Base-by-base conservation (phyloP, 2,888 invertebrate genomes). In the Eupeodes luniger region DNA sequence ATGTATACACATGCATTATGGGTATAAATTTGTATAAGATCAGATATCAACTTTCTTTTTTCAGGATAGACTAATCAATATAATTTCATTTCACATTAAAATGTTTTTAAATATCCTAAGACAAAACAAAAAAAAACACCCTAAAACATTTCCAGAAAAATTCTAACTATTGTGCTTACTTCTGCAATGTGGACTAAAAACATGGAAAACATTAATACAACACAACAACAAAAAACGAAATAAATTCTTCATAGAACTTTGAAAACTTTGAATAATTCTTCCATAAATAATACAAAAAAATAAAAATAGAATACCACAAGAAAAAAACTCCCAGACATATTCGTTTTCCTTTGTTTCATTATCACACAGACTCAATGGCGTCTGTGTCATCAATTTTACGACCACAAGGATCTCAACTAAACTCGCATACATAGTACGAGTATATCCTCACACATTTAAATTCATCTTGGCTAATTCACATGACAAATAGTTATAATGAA, bases 301-400 rank as follows among this genome's bases (percentile, higher is more conserved):
- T 5, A 44, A 62, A 44, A 47, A 40, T 40, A 40, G 6, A 40
- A 40, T 40, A 40, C 5, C 5, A 40, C 1, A 55, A n/a, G n/a
- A 16, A 64, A 64, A 64, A 1, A 14, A n/a, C 10, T 19, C 59
- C 9, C 51, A 67, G 51, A 67, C 67, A 67, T 27, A 27, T 27
- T 27, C 27, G 1, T 27, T 27, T 67, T 70, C 49, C 9, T 2
- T 67, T 70, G 10, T 9, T 70, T 55, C 19, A 55, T 40, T 55
- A 55, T 55, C 55, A 9, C 40, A 61, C 27, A 66, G 69, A 70
- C 69, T 55, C 69, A 70, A 55, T 40, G 69, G 69, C 69, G 69
- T 55, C 69, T 55, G 19, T 34, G 55, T 34, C 12, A 64, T 55
- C 40, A 55, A 69, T 69, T 69, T 53, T 53, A 69, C 53, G 16